phyloP scores from a whole-genome alignment of 2,797 vertebrate species.

The Amphiprion clarkii region DNA sequence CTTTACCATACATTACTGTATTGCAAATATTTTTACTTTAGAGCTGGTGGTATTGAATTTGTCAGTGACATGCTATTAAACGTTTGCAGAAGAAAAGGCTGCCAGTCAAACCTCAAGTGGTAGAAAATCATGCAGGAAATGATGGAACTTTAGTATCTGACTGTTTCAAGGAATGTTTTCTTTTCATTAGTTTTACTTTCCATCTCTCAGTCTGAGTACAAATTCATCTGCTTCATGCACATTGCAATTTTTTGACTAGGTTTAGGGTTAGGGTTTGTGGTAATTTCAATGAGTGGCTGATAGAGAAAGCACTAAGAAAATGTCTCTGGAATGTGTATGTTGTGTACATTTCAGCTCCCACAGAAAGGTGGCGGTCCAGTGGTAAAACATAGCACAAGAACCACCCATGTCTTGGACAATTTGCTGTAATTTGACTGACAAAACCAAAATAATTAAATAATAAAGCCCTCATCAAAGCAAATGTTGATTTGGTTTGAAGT shows the following conservation, averaged over 20 bases:
- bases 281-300: background rate
- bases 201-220: background rate
- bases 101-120: constrained; percentile 1
- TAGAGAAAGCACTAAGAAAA: background rate
- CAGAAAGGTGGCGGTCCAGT: background rate
- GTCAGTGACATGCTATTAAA: background rate
- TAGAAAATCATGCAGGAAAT: background rate
- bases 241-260: background rate
- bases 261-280: background rate
- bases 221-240: background rate
- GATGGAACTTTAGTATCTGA: background rate
- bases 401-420: too few relatives aligned
- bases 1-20: background rate
- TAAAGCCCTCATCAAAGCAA: background rate
- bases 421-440: too few relatives aligned
- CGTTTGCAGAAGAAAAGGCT: background rate
- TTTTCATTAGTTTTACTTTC: background rate
- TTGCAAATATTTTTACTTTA: background rate
- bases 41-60: background rate
- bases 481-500: background rate
- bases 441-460: too few relatives aligned
- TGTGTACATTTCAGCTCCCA: background rate
- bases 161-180: background rate
- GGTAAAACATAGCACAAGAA: background rate
- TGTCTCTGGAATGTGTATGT: background rate